Evolutionary conservation across 2,797 vertebrate genomes (phyloP), one percentile per base, ranked within the genome.

Genomic region (Nothura maculosa): DNA sequence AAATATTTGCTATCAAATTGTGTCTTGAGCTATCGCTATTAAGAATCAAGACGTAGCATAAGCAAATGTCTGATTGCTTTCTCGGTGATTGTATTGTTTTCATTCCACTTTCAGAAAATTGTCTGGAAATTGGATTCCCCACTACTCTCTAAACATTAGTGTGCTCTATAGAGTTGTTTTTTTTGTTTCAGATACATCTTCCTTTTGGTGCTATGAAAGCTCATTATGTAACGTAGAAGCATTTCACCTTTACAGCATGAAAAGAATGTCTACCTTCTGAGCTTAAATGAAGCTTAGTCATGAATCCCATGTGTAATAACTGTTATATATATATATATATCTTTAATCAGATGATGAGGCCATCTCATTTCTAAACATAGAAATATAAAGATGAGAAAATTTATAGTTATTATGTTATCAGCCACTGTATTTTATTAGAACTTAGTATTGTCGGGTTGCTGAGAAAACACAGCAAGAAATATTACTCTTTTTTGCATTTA

Each of bases 101-200:
- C 80, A 48, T 90, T 95, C 72, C 85, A 40, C 54, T 69, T 91
- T 96, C 92, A 89, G 95, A 97, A 97, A 96, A 89, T 90, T 96
- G 84, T 90, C 58, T 93, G 90, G 92, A 96, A 94, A 97, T 96
- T 97, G 92, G 84, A 97, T 96, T 96, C 93, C 60, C 80, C 60
- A 72, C 77, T 91, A 64, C 32, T 87, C 38, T 36, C 69, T 88
- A 57, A 95, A 87, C 48, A 95, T 86, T 68, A 86, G 47, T 54
- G 55, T 81, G 80, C 68, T 93, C 72, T 73, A 94, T 47, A 86
- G 93, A 96, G 72, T 52, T 87, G 78, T 93, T 69, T 85, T 85
- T 93, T 95, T 89, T 89, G 85, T 95, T 95, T 95, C 62, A 96
- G 96, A 91, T 72, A 86, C 50, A 77, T 92, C 86, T 89, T 87